Base-by-base conservation (phyloP, 2,113 vertebrate species). In the Bos indicus region DNA sequence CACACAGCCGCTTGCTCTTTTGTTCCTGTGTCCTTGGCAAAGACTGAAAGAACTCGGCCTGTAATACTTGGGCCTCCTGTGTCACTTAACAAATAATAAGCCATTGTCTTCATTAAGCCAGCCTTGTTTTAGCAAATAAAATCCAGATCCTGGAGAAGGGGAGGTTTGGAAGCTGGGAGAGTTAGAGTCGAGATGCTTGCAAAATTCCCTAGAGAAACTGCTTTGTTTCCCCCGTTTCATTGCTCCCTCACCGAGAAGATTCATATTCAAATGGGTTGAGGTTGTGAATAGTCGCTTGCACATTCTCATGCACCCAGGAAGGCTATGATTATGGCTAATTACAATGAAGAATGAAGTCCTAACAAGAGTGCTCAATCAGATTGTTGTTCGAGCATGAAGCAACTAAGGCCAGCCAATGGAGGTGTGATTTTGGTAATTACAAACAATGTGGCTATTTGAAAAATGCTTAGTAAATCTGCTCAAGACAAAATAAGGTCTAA, bases 241-340 rank as follows among this genome's bases (percentile, higher is more conserved):
- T 98, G 98, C 99, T 98, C 91, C 91, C 98, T 99, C 97, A 94
- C 98, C 97, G 98, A 97, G 98, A 99, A 99, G 99, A 99, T 99
- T 99, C 99, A 99, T 99, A 99, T 99, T 99, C 99, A 99, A 99
- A 99, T 99, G 97, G 98, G 97, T 87, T 97, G 92, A 97, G 98
- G 98, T 98, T 98, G 99, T 99, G 99, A 99, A 99, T 98, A 98
- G 98, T 97, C 96, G 98, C 99, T 98, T 97, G 98, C 99, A 99
- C 99, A 99, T 99, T 99, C 99, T 99, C 99, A 99, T 99, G 99
- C 98, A 99, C 98, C 98, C 99, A 97, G 99, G 99, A 99, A 99
- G 98, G 98, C 99, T 98, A 98, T 99, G 99, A 99, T 99, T 99
- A 99, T 98, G 98, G 99, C 99, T 99, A 99, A 99, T 99, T 99